Evolutionary conservation across 2,797 vertebrate genomes (phyloP), one percentile per base, ranked within the genome.

Genomic region (Aldrovandia affinis): DNA sequence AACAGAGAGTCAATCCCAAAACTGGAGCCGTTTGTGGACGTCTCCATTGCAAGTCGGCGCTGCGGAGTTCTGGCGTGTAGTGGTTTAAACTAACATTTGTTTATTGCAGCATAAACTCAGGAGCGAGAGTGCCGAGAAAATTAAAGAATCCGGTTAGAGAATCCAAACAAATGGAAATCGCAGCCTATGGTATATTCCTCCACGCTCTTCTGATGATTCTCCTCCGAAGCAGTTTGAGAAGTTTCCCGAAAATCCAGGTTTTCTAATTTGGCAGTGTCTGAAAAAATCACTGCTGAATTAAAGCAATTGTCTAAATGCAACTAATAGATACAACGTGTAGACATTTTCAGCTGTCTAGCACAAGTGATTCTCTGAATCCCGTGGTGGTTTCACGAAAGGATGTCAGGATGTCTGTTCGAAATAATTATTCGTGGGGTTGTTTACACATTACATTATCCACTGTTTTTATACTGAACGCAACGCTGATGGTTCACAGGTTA

Each of bases 1-100:
- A 99, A 95, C 91, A 99, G 96, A 91, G 98, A 98, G 94, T 98
- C 98, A 93, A 99, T 99, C 94, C 97, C 98, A 93, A 99, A 99
- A 89, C 94, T 96, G 92, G 96, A 95, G 36, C 97, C 98, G 95
- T 97, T 97, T 92, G 97, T 95, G 93, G 98, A 96, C 92, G 96
- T 96, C 95, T 99, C 98, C 98, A 99, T 99, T 90, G 94, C 96
- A 73, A 81, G 81, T 83, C 85, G 84, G 81, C 82, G 80, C 93
- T 85, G 91, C 68, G 81, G 77, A 81, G 81, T 85, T 89, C 85
- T 87, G 73, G 88, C 88, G 90, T 91, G 92, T 92, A 92, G 15
- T 14, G 36, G 88, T 73, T 91, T 89, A 96, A 90, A 95, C 91
- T 89, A 88, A 86, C 96, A 96, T 96, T 93, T 94, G 94, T 90